Evolutionary conservation across 2,113 vertebrate species (phyloP), one percentile per base, ranked within the genome.

Genomic region (Lagopus leucura): DNA sequence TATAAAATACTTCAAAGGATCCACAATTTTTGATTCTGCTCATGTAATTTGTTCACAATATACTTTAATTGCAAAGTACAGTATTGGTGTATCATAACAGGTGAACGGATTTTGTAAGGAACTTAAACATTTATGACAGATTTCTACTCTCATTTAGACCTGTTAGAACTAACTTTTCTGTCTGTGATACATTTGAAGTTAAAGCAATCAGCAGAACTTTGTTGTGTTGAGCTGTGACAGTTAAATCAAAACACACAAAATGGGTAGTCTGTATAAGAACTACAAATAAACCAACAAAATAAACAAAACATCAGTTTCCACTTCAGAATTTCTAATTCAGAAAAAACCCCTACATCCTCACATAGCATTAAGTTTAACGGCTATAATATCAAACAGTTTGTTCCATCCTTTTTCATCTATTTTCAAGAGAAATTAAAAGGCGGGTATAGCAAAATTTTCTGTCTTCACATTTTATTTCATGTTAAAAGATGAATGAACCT

Each of bases 401-500:
- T 82, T 55, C 67, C 81, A 70, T 18, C 57, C 28, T 38, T 14
- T 32, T 25, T 72, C 24, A 61, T 8, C 21, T 13, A 40, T 14
- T 20, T 70, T 27, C 19, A 42, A 71, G 28, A 78, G 21, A 87
- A 88, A 80, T 12, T 1, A 55, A 50, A 85, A 82, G 22, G 36
- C 66, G 81, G 65, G 24, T 0, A 0, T 5, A 64, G 60, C 43
- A 70, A 76, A 70, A 28, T 76, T 92, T 45, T 82, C 82, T 93
- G 32, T 79, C 75, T 77, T 32, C 52, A 78, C 42, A 4, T 84
- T 84, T 43, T 8, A 58, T 93, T 88, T 85, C 86, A 92, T 52
- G 20, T 5, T 72, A 76, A 94, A 82, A 58, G 30, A 94, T 52
- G 78, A 86, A 88, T 67, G 75, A 94, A 58, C 73, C 70, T 82